Base-by-base conservation (phyloP, 2,113 vertebrate species). In the Balaeniceps rex region DNA sequence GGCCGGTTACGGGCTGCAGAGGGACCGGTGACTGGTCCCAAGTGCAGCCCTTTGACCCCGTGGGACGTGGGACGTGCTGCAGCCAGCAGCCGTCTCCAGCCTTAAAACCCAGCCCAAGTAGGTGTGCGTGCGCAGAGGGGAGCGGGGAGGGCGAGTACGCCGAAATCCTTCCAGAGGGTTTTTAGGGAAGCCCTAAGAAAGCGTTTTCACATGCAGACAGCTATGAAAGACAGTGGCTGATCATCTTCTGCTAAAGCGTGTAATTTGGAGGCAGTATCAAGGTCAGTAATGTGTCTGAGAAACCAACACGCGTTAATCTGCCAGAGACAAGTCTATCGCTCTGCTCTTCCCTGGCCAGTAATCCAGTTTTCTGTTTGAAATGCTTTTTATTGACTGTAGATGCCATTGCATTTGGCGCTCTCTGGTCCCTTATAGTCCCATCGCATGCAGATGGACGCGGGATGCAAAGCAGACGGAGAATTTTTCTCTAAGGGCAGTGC, bases 351-450 rank as follows among this genome's bases (percentile, higher is more conserved):
- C 88, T 49, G 21, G 90, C 96, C 95, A 6, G 0, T 88, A 64
- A 89, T 94, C 93, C 92, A n/a, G 76, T 96, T 95, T 96, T 71
- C 87, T 68, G 57, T 60, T 74, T 25, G 93, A 92, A 92, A 78
- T 66, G 54, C 64, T 66, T 93, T 93, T 88, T 93, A 95, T 61
- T 91, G 94, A 95, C 95, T 65, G 34, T 11, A 1, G 47, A 38
- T 92, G 93, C 85, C 90, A 25, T 36, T 72, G 74, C 2, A 0
- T 3, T 10, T 12, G 89, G 34, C 84, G 28, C 36, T 26, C 15
- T 3, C 75, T 18, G 75, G 38, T 61, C 61, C 12, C 69, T 23
- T 31, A 11, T 38, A 69, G 91, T 83, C 95, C 94, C 55, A 38
- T 66, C 82, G 1, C 33, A 2, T 8, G 66, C 65, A 33, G 85